phyloP scores from a whole-genome alignment of 2,888 invertebrate species.

The Rhopalosiphum nymphaeae region DNA sequence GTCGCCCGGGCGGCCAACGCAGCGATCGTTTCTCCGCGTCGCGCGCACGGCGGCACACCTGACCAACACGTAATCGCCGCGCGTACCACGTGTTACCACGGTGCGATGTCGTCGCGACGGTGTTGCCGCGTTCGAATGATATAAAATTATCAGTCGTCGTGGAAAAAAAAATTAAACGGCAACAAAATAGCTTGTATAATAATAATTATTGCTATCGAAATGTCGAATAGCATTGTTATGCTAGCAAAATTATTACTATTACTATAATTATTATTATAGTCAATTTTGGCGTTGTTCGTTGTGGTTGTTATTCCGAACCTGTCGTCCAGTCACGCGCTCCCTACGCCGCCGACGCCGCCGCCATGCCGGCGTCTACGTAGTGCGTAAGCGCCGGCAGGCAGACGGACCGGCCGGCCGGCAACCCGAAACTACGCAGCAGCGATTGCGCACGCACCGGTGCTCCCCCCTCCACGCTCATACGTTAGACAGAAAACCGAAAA shows the following conservation, averaged over 20 bases:
- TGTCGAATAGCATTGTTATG: not conserved
- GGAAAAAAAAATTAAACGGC: not conserved
- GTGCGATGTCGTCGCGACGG: not conserved
- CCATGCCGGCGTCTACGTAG: not conserved
- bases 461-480: not conserved
- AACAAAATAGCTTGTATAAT: not conserved
- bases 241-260: not conserved
- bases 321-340: not conserved
- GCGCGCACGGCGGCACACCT: not conserved
- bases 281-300: not conserved
- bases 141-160: not conserved
- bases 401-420: not conserved
- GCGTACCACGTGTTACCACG: slow-evolving; percentile 5
- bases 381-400: not conserved
- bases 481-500: not conserved
- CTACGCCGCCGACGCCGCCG: not conserved
- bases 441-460: not conserved
- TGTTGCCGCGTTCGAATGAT: not conserved
- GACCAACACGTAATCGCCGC: not conserved
- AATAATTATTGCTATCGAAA: not conserved
- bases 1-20: not conserved
- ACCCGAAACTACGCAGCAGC: slow-evolving; percentile 31
- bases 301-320: not conserved
- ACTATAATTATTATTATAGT: not conserved
- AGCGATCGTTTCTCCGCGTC: not conserved